Percentiles rank a stretch among this genome's conserved stretches.
These are phyloP conservation scores for Mirounga angustirostris DNA, from an alignment of 2,113 vertebrate genomes.

Conservation along the genomic window DNA sequence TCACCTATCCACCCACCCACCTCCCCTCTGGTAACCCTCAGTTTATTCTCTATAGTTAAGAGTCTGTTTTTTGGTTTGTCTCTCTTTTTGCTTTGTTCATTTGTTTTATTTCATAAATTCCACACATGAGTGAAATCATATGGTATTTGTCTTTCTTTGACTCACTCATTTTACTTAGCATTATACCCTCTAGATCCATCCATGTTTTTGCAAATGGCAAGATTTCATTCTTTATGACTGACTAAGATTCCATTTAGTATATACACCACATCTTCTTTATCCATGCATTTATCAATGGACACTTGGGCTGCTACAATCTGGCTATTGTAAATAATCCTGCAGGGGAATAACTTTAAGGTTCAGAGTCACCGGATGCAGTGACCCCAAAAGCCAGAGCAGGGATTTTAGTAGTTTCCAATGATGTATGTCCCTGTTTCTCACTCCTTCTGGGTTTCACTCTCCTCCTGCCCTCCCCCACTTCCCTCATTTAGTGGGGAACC, in stretches of 20 bases:
- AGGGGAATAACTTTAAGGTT: not conserved
- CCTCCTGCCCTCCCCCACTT: not conserved
- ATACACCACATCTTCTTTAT: not conserved
- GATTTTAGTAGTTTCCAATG: not conserved
- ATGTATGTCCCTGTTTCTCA: not conserved
- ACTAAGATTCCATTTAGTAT: not conserved
- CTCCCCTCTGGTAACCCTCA: not conserved
- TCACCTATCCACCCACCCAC: not conserved
- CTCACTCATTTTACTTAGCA: not conserved
- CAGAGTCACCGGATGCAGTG: not conserved
- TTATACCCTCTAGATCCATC: not conserved
- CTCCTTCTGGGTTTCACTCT: not conserved
- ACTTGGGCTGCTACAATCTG: not conserved
- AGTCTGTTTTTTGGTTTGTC: not conserved
- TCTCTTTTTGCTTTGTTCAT: not conserved
- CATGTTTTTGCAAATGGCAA: not conserved
- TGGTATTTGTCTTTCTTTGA: not conserved
- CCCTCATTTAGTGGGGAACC: not conserved
- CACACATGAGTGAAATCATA: not conserved
- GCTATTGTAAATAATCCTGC: not conserved
- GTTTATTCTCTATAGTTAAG: not conserved
- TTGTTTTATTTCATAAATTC: not conserved
- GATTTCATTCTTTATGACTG: not conserved
- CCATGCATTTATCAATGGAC: not conserved
- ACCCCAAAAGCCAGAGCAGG: not conserved